Base-by-base conservation (phyloP, 2,113 vertebrate genomes). In the Willisornis vidua region DNA sequence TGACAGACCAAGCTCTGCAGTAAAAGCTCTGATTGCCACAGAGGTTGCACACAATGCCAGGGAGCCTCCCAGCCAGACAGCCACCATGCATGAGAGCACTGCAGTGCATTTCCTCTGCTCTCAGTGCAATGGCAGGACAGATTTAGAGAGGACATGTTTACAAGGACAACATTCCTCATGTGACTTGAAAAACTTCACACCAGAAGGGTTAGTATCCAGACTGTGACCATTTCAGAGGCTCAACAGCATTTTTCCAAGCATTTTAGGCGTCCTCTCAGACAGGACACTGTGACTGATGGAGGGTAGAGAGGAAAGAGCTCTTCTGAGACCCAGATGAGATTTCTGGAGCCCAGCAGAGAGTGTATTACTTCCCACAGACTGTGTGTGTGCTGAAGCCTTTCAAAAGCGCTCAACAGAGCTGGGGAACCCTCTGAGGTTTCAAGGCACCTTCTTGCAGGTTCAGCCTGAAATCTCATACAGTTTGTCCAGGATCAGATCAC, bases 61-160 rank as follows among this genome's bases (percentile, higher is more conserved):
- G 18, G 45, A 87, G 14, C 12, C 23, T 28, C 39, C 46, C 57
- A 71, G 75, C 6, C 70, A 78, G 51, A 51, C 2, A 67, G 61
- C 33, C n/a, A 10, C 3, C n/a, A 7, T 7, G 14, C 48, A 58
- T 20, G 37, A 58, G 19, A 78, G 37, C 43, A 35, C 71, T 57
- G 6, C 49, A 45, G n/a, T 2, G 16, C 78, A 48, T 6, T 78
- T 74, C 55, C 55, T 52, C 74, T 71, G 10, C 10, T 43, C 61
- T 5, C 77, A 39, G 19, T 19, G 57, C 37, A 31, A 57, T 8
- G 14, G 29, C 24, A 66, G 46, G 6, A 74, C 25, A 48, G 37
- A 41, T 23, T 37, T 12, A 52, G 61, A 92, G 41, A 0, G 0
- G 31, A 24, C 0, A 0, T 2, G 9, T 58, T 71, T 62, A 67